Evolutionary conservation across 2,888 invertebrate species (phyloP).

Genomic region (Cryptus viduatorius): DNA sequence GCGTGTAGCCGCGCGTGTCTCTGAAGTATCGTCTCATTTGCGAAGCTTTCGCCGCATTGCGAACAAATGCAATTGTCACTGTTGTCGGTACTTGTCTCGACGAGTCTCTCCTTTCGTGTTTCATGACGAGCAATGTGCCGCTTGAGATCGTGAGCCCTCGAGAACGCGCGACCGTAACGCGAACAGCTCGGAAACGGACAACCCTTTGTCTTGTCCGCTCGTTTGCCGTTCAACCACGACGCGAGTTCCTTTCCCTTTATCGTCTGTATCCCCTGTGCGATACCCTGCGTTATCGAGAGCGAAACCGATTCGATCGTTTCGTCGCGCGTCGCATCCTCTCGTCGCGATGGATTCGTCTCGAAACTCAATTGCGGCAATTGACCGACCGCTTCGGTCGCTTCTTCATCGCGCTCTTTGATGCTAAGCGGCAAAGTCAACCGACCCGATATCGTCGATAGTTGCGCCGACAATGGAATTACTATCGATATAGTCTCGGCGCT

Average conservation of each 20-base stretch:
- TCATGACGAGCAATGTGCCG: constrained; percentile 82
- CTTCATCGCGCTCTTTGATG: constrained; percentile 69
- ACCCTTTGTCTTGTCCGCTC: constrained; percentile 81
- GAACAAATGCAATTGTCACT: constrained; percentile 71
- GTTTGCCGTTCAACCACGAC: constrained; percentile 20
- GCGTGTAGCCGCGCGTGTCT: constrained; percentile 73
- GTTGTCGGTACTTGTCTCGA: background rate
- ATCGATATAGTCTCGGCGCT: constrained; percentile 78
- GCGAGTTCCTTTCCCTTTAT: background rate
- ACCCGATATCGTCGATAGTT: constrained; percentile 77
- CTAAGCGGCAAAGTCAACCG: constrained; percentile 70
- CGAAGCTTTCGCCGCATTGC: constrained; percentile 76
- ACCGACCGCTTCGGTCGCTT: constrained; percentile 62
- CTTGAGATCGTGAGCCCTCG: constrained; percentile 82
- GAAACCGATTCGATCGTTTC: constrained; percentile 4
- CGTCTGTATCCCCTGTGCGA: background rate
- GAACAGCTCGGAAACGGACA: constrained; percentile 82
- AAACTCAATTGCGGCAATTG: background rate
- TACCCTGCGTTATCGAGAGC: constrained; percentile 7
- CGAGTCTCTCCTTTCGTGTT: constrained; percentile 73
- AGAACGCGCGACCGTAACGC: constrained; percentile 82
- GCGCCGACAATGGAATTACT: constrained; percentile 81
- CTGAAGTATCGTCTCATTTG: constrained; percentile 73
- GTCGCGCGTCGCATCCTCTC: background rate
- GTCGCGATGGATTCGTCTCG: too few relatives aligned